Conservation (phyloP, 2,113 vertebrate species). For the Thermophis baileyi region DNA sequence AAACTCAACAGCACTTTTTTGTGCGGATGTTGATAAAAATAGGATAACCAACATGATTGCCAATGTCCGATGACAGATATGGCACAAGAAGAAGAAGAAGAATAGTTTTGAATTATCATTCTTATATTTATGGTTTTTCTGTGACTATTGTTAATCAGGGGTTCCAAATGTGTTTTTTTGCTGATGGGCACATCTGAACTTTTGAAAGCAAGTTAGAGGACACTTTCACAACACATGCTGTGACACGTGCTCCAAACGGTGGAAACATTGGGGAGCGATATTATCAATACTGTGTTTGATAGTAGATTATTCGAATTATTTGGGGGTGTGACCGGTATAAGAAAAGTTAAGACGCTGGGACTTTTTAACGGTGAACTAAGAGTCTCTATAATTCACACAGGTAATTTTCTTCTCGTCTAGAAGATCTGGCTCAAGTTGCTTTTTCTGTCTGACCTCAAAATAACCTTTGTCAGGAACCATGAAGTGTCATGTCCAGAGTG, state of each 20-base stretch:
- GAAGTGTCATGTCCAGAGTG: not conserved
- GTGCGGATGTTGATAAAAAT: too few species aligned
- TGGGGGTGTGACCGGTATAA: not conserved
- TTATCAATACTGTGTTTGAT: not conserved
- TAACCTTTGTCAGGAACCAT: not conserved
- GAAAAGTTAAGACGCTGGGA: not conserved
- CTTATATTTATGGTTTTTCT: not conserved
- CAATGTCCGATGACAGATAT: too few species aligned
- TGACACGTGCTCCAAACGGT: not conserved
- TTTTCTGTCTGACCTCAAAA: not conserved
- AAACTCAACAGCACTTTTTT: too few species aligned
- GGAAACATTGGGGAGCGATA: not conserved
- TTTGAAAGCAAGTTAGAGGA: not conserved
- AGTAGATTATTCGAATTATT: not conserved
- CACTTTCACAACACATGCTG: not conserved
- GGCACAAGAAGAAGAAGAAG: too few species aligned
- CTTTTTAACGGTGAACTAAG: not conserved
- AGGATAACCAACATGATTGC: too few species aligned
- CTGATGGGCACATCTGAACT: not conserved
- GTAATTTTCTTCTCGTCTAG: not conserved
- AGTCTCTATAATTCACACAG: not conserved
- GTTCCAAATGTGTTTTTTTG: not conserved
- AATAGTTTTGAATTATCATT: not conserved
- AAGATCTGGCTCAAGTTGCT: not conserved
- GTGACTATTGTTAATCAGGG: not conserved